Percentiles rank a stretch among this genome's conserved stretches.
Evolutionary conservation across 2,113 vertebrate species (phyloP).

Genomic region (Ardeotis arabs): DNA sequence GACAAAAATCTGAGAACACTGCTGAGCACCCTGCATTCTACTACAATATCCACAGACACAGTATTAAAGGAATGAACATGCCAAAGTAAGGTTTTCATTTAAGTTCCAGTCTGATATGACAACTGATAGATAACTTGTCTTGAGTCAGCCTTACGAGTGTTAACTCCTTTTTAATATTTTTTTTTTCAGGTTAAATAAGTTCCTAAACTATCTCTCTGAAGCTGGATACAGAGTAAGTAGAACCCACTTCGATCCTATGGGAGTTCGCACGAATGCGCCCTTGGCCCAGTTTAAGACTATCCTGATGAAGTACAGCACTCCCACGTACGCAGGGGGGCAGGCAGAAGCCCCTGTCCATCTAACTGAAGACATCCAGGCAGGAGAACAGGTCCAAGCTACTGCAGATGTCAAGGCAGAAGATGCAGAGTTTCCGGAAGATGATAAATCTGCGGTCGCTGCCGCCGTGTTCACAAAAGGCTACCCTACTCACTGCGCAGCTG

Average conservation of each 20-base stretch:
- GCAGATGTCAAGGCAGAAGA: not conserved
- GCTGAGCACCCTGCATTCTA: slow-evolving; percentile 93
- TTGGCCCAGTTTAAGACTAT: slow-evolving; percentile 89
- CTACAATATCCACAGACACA: slow-evolving; percentile 96
- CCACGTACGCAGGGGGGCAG: slow-evolving; percentile 78
- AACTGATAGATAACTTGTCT: not conserved
- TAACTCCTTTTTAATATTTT: not conserved
- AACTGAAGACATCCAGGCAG: slow-evolving; percentile 39
- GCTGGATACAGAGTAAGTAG: slow-evolving; percentile 93
- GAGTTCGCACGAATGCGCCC: slow-evolving; percentile 89
- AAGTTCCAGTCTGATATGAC: not conserved
- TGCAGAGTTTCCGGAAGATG: not conserved
- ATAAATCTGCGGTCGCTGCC: rapidly evolving
- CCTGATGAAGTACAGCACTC: slow-evolving; percentile 89
- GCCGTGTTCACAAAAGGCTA: not conserved
- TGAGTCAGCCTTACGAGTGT: not conserved
- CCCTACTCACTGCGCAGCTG: not conserved
- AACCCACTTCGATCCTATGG: slow-evolving; percentile 97
- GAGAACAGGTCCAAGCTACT: slow-evolving; percentile 9
- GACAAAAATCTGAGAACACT: slow-evolving; percentile 79
- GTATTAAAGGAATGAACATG: slow-evolving; percentile 97
- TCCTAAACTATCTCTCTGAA: slow-evolving; percentile 89
- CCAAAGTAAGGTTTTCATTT: slow-evolving; percentile 84
- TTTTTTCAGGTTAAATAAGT: slow-evolving; percentile 89
- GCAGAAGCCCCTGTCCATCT: slow-evolving; percentile 52